phyloP scores from a whole-genome alignment of 2,888 invertebrate genomes.

The Drosophila leonis region DNA sequence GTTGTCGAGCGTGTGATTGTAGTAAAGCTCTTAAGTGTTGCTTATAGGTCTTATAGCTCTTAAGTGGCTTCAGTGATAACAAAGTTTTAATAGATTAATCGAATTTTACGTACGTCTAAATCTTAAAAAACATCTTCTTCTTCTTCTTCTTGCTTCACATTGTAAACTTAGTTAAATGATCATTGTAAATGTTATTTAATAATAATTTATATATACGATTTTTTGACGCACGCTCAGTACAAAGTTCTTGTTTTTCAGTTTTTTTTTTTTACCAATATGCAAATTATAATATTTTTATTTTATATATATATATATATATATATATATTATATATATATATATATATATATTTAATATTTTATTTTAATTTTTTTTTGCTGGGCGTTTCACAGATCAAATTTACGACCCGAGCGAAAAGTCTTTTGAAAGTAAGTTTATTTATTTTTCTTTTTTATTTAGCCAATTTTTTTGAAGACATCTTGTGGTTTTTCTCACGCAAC shows the following conservation, averaged over 20 bases:
- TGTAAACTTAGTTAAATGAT: constrained; percentile 59
- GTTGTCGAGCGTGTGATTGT: constrained; percentile 44
- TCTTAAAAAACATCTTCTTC: constrained; percentile 57
- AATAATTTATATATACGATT: constrained; percentile 43
- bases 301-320: constrained; percentile 8
- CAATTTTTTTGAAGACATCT: constrained; percentile 79
- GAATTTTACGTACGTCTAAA: constrained; percentile 60
- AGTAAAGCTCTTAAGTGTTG: constrained; percentile 24
- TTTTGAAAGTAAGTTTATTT: constrained; percentile 66
- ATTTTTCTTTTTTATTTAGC: constrained; percentile 43
- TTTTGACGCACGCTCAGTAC: constrained; percentile 73
- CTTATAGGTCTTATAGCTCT: constrained; percentile 32
- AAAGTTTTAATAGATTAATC: constrained; percentile 52
- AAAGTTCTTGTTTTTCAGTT: constrained; percentile 26
- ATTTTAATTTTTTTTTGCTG: constrained; percentile 27
- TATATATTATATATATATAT: constrained; percentile 6
- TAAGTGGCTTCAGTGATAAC: constrained; percentile 56
- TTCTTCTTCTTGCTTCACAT: constrained; percentile 26
- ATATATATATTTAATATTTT: constrained; percentile 17
- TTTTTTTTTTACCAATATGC: constrained; percentile 30
- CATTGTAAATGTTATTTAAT: constrained; percentile 55
- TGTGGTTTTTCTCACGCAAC: constrained; percentile 69
- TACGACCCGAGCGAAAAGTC: constrained; percentile 69
- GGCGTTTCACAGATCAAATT: constrained; percentile 42
- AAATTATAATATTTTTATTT: constrained; percentile 20